A percentile compares a stretch with the other conserved stretches of the same genome.
phyloP scores from a whole-genome alignment of 2,113 vertebrate genomes.

The Columba livia region DNA sequence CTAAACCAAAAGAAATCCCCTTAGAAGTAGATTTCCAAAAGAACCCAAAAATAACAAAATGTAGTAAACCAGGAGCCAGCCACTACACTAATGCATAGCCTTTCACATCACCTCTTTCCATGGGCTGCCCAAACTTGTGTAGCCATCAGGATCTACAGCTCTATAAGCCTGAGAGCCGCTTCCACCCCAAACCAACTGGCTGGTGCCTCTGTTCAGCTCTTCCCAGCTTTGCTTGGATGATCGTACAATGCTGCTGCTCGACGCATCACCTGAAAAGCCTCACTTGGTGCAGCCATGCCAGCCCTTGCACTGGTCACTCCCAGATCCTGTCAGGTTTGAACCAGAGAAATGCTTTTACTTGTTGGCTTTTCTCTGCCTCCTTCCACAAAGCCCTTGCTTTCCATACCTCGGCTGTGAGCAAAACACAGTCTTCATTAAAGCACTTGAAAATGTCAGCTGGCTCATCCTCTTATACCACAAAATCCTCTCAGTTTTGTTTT shows the following conservation, averaged over 20 bases:
- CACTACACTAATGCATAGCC: not conserved
- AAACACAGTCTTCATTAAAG: not conserved
- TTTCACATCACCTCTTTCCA: not conserved
- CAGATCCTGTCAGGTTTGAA: not conserved
- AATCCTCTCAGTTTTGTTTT: not conserved
- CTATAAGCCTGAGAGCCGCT: too few species aligned
- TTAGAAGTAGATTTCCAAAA: not conserved
- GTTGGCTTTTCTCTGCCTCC: not conserved
- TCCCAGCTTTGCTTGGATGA: too few species aligned
- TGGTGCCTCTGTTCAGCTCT: too few species aligned
- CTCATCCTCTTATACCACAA: not conserved
- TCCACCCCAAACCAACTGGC: too few species aligned
- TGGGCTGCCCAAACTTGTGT: too few species aligned
- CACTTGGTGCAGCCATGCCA: not conserved
- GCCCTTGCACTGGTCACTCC: not conserved
- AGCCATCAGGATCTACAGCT: too few species aligned
- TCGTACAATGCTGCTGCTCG: fast-evolving
- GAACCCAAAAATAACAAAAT: not conserved
- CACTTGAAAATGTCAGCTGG: not conserved
- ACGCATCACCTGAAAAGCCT: not conserved
- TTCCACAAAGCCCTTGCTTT: not conserved
- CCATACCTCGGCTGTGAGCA: not conserved
- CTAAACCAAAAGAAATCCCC: not conserved
- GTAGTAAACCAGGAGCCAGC: not conserved
- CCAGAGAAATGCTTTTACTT: not conserved